Conservation (phyloP, 2,888 invertebrate genomes). For the Odontothrips loti region DNA sequence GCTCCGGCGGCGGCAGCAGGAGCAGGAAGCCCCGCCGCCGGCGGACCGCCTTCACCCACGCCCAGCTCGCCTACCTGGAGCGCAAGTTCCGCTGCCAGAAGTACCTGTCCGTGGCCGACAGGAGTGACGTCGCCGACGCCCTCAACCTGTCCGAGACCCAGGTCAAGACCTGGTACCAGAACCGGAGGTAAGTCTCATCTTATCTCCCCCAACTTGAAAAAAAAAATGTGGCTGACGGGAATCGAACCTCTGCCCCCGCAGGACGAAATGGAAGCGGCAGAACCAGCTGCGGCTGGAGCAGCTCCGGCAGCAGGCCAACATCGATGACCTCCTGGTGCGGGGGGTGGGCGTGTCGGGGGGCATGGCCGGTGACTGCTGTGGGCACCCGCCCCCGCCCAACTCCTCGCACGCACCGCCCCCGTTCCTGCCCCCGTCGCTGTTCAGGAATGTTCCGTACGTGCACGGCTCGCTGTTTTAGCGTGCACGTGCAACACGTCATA, state of each 20-base stretch:
- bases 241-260: slow-evolving; percentile 37
- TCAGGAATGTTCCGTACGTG: slow-evolving; percentile 68
- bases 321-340: slow-evolving; percentile 56
- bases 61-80: slow-evolving; percentile 86
- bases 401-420: slow-evolving; percentile 54
- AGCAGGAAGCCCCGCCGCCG: slow-evolving; percentile 75
- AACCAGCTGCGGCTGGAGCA: slow-evolving; percentile 83
- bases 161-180: slow-evolving; percentile 75
- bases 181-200: slow-evolving; percentile 39
- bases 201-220: not conserved
- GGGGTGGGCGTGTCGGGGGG: slow-evolving; percentile 37
- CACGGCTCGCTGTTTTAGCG: slow-evolving; percentile 65
- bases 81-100: slow-evolving; percentile 90
- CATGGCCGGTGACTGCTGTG: slow-evolving; percentile 45
- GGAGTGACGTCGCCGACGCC: slow-evolving; percentile 88
- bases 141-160: slow-evolving; percentile 88
- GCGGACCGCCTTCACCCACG: slow-evolving; percentile 89
- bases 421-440: slow-evolving; percentile 66
- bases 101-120: slow-evolving; percentile 87
- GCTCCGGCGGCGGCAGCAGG: not conserved
- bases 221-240: slow-evolving; percentile 17
- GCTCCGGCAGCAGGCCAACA: slow-evolving; percentile 75
- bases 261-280: slow-evolving; percentile 53
- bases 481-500: no score
- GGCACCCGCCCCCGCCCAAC: slow-evolving; percentile 46